A percentile compares a stretch with the other conserved stretches of the same genome.
These are phyloP conservation scores for Drosophila greeni DNA, from an alignment of 2,888 invertebrate genomes.

Conservation along the genomic window DNA sequence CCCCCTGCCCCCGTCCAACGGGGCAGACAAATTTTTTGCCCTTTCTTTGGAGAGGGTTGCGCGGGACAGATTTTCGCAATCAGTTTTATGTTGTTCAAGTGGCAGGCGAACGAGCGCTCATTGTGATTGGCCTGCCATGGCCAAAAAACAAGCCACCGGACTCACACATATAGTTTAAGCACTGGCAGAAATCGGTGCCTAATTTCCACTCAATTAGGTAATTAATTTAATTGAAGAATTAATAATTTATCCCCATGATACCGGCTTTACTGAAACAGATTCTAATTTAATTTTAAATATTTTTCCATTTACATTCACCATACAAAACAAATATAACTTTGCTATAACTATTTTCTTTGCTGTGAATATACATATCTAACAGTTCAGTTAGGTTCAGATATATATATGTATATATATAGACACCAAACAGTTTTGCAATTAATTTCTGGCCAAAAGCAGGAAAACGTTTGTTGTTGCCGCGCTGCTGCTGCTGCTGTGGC, in stretches of 20 bases:
- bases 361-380: constrained; percentile 18
- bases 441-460: constrained; percentile 67
- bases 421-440: constrained; percentile 71
- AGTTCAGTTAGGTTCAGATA: constrained; percentile 1
- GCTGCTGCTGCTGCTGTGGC: constrained; percentile 60
- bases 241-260: rapidly evolving
- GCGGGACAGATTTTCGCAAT: constrained; percentile 70
- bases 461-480: constrained; percentile 42
- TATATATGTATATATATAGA: constrained; percentile 21
- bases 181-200: constrained; percentile 1
- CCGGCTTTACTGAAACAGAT: rapidly evolving
- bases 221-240: rapidly evolving
- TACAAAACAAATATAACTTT: rapidly evolving
- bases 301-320: background rate
- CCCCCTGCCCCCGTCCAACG: constrained; percentile 4
- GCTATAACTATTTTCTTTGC: background rate
- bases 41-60: constrained; percentile 28
- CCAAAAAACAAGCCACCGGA: constrained; percentile 29
- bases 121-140: constrained; percentile 60
- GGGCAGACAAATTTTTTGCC: constrained; percentile 22
- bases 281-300: background rate
- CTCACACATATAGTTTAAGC: constrained; percentile 6
- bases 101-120: constrained; percentile 54
- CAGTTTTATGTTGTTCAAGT: constrained; percentile 73
- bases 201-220: constrained; percentile 1